phyloP scores from a whole-genome alignment of 2,888 invertebrate genomes.

The Deroplatys truncata region DNA sequence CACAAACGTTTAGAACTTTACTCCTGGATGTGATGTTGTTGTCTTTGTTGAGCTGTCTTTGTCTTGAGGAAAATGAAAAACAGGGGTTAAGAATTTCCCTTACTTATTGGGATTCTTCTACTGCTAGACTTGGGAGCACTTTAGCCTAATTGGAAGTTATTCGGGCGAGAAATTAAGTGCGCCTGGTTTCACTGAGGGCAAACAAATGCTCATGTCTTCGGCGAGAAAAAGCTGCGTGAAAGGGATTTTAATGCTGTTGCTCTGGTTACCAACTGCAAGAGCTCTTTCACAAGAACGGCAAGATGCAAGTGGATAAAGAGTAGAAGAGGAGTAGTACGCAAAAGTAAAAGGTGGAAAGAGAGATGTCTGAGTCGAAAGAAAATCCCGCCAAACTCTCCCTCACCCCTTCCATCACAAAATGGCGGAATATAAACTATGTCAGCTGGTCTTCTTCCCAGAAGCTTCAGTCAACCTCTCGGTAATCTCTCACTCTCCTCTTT shows the following conservation, averaged over 20 bases:
- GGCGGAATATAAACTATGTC: conserved; percentile 17
- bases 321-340: neutral
- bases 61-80: neutral
- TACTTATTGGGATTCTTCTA: neutral
- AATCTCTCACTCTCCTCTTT: neutral
- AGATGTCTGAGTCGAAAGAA: neutral
- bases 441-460: conserved; percentile 19
- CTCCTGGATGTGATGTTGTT: neutral
- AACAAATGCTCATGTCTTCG: neutral
- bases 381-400: neutral
- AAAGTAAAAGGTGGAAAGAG: neutral
- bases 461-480: conserved; percentile 10
- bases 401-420: conserved; percentile 9
- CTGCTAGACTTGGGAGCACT: neutral
- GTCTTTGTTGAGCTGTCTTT: neutral
- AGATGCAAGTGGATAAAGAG: neutral
- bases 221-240: neutral
- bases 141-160: conserved; percentile 4
- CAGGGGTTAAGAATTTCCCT: neutral
- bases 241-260: conserved; percentile 1
- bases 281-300: neutral
- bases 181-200: neutral
- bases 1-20: neutral
- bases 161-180: conserved; percentile 2
- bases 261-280: neutral